Conservation (phyloP, 2,797 vertebrate species). For the Apodemus agrarius region DNA sequence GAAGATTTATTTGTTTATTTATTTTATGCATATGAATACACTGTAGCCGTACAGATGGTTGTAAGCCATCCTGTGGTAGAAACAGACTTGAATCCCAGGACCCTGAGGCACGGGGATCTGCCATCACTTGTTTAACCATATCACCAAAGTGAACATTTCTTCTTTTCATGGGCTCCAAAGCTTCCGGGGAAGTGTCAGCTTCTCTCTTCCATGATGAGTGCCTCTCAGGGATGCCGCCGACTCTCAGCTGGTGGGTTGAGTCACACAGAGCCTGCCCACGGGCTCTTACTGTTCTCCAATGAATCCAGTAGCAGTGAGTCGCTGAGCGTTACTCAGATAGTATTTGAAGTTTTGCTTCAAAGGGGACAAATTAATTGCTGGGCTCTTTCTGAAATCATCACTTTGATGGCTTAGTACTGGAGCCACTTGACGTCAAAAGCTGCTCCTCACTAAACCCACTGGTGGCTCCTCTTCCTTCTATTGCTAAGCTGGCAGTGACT, state of each 20-base stretch:
- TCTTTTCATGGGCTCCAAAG: not conserved
- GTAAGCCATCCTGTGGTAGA: not conserved
- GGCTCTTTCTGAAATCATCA: slow-evolving; percentile 59
- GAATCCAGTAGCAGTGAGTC: not conserved
- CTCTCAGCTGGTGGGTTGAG: slow-evolving; percentile 39
- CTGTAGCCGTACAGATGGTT: too few species aligned
- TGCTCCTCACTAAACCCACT: not conserved
- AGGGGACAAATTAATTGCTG: slow-evolving; percentile 37
- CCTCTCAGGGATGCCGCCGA: not conserved
- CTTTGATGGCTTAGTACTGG: slow-evolving; percentile 67
- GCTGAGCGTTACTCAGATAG: slow-evolving; percentile 46
- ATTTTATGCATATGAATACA: too few species aligned
- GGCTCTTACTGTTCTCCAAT: not conserved
- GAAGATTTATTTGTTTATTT: too few species aligned
- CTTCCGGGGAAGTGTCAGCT: not conserved
- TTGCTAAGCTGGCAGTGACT: not conserved
- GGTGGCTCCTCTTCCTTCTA: not conserved
- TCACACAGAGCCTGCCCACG: slow-evolving; percentile 5
- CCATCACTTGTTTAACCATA: not conserved
- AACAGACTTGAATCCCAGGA: slow-evolving; percentile 22
- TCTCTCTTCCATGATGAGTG: not conserved
- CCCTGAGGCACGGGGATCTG: not conserved
- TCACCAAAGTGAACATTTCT: slow-evolving; percentile 9
- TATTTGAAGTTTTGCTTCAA: slow-evolving; percentile 60
- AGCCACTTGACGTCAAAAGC: slow-evolving; percentile 43